Evolutionary conservation across 2,113 vertebrate genomes (phyloP), one percentile per base, ranked within the genome.

Genomic region (Piprites chloris): DNA sequence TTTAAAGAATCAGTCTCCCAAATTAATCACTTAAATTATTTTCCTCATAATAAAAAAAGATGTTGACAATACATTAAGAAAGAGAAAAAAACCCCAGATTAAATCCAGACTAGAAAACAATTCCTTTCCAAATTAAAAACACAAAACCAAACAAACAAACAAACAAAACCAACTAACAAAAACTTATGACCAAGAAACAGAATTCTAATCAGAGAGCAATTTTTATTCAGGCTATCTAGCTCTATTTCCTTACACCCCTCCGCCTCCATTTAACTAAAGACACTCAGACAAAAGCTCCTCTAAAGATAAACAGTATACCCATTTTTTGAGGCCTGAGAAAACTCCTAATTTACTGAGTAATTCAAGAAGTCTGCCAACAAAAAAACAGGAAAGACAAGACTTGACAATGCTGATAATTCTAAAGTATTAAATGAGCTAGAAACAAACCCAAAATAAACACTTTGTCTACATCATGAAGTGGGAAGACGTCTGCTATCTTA

Each of bases 341-440:
- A 84, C 68, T 90, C 65, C 76, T 85, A 24, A 87, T 95, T 96
- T 86, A 95, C 53, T 80, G 47, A 86, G 73, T 87, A 86, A 94
- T 72, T 95, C 53, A 83, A 95, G 80, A 94, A 76, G 53, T 46
- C 62, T 89, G 89, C 58, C 89, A 95, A 82, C 44, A 93, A 82
- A 88, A 66, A 91, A 89, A 39, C 91, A 95, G 87, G 93, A 95
- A 94, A 96, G 89, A 96, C 85, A 28, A 93, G 91, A 87, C 77
- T 56, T 68, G 37, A 85, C 69, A 87, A 79, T 94, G 78, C 53
- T 94, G 77, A 32, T 95, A 79, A 75, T 93, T 95, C 77, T 87
- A 69, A 87, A 71, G 74, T 76, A 62, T 81, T 87, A 96, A 95
- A 87, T 0, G 2, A 79, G 44, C 28, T 86, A 90, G 91, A 92